Evolutionary conservation across 2,888 invertebrate genomes (phyloP).

Genomic region (Tachina lurida): DNA sequence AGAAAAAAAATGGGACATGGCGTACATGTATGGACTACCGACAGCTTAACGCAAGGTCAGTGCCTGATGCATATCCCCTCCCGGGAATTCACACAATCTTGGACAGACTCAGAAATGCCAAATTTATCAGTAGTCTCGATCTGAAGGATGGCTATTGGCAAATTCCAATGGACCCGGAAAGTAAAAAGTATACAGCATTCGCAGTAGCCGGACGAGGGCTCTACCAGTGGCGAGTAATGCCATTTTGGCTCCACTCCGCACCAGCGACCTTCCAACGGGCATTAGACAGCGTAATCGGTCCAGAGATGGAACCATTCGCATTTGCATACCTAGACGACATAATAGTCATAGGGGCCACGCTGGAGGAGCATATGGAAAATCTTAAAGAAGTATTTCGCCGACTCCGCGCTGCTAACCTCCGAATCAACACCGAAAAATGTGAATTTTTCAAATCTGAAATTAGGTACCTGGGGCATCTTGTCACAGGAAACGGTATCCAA

Average conservation of each 20-base stretch:
- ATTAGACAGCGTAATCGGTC: slow-evolving; percentile 39
- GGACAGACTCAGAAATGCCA: no score
- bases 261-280: slow-evolving; percentile 52
- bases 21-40: no score
- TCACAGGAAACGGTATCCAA: slow-evolving; percentile 18
- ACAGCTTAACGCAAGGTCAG: no score
- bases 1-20: no score
- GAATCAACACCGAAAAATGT: slow-evolving; percentile 25
- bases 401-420: no score
- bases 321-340: no score
- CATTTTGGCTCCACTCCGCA: slow-evolving; percentile 21
- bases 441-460: slow-evolving; percentile 6
- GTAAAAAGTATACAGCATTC: slow-evolving; percentile 20
- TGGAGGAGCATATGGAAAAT: no score
- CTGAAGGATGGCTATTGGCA: no score
- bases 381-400: no score
- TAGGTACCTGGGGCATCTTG: not conserved
- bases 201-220: slow-evolving; percentile 13
- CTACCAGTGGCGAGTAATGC: slow-evolving; percentile 10
- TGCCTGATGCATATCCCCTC: slow-evolving; percentile 23
- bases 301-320: slow-evolving; percentile 40
- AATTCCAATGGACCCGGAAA: not conserved
- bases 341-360: no score
- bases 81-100: no score
- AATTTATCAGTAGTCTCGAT: no score